Evolutionary conservation across 2,888 invertebrate genomes (phyloP).

Genomic region (Platycheirus rosarum): DNA sequence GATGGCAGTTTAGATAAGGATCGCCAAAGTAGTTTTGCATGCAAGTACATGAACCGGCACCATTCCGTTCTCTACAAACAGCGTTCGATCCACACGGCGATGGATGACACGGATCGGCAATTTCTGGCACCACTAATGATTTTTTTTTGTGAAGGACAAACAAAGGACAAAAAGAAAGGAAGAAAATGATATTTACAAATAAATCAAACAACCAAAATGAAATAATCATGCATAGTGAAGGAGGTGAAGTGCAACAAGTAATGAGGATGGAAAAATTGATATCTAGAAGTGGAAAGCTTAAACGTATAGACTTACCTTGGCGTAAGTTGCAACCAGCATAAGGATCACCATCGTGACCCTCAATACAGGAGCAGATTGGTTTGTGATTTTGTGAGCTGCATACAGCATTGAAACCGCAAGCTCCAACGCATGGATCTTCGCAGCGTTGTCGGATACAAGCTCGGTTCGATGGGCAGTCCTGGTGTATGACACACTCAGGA

Average conservation of each 20-base stretch:
- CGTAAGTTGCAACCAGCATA: slow-evolving; percentile 88
- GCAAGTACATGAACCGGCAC: slow-evolving; percentile 92
- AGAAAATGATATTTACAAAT: slow-evolving; percentile 70
- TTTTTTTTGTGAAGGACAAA: slow-evolving; percentile 59
- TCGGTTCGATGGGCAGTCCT: slow-evolving; percentile 88
- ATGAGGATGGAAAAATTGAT: slow-evolving; percentile 47
- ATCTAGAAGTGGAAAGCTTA: slow-evolving; percentile 14
- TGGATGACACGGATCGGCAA: slow-evolving; percentile 88
- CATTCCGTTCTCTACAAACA: slow-evolving; percentile 90
- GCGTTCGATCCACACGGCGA: slow-evolving; percentile 95
- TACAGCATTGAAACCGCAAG: slow-evolving; percentile 88
- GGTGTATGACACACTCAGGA: slow-evolving; percentile 89
- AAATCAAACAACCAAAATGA: slow-evolving; percentile 51
- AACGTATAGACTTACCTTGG: slow-evolving; percentile 84
- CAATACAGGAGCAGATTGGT: slow-evolving; percentile 89
- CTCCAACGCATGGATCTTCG: slow-evolving; percentile 89
- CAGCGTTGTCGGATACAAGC: slow-evolving; percentile 89
- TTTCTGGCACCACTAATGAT: slow-evolving; percentile 84
- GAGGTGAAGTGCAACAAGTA: slow-evolving; percentile 63
- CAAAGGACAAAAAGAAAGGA: slow-evolving; percentile 66
- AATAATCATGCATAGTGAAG: slow-evolving; percentile 61
- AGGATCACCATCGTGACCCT: slow-evolving; percentile 90
- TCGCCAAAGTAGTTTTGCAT: slow-evolving; percentile 92
- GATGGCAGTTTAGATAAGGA: slow-evolving; percentile 92
- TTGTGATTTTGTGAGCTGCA: slow-evolving; percentile 89